Percentiles rank a stretch among this genome's conserved stretches.
phyloP scores from a whole-genome alignment of 2,888 invertebrate species.

The Ethmia dodecea region DNA sequence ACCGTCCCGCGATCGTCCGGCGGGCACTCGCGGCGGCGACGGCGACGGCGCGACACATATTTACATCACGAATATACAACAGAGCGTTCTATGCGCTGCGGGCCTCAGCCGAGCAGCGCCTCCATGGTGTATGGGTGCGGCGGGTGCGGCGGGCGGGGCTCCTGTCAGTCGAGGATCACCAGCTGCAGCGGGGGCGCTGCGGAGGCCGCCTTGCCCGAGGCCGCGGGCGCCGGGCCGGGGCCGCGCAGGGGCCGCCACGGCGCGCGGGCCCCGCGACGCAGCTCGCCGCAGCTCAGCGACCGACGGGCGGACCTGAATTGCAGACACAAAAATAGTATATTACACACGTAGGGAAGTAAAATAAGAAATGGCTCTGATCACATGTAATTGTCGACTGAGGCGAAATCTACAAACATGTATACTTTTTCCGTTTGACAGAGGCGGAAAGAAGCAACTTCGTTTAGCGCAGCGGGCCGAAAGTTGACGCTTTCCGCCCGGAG shows the following conservation, averaged over 20 bases:
- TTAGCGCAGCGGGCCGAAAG: too few relatives aligned
- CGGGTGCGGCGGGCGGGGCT: slow-evolving; percentile 52
- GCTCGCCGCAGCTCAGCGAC: slow-evolving; percentile 85
- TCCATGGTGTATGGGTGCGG: slow-evolving; percentile 82
- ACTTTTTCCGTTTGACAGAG: too few relatives aligned
- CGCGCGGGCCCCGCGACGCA: slow-evolving; percentile 79
- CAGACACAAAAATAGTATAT: too few relatives aligned
- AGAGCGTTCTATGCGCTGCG: slow-evolving; percentile 40
- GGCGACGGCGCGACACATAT: slow-evolving; percentile 27
- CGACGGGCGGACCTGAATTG: slow-evolving; percentile 87
- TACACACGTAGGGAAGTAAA: too few relatives aligned
- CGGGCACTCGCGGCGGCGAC: slow-evolving; percentile 14
- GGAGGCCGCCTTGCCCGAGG: slow-evolving; percentile 55
- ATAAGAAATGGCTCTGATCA: too few relatives aligned
- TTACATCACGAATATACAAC: slow-evolving; percentile 57
- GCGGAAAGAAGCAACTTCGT: too few relatives aligned
- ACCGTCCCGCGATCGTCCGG: slow-evolving; percentile 19
- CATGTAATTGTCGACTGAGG: too few relatives aligned
- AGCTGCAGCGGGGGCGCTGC: slow-evolving; percentile 78
- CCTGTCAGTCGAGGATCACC: slow-evolving; percentile 85
- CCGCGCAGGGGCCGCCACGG: slow-evolving; percentile 76
- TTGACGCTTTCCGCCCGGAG: too few relatives aligned
- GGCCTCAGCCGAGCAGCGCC: slow-evolving; percentile 77
- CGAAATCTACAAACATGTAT: too few relatives aligned
- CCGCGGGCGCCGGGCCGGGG: slow-evolving; percentile 87